Percentiles rank a stretch among this genome's conserved stretches.
phyloP scores from a whole-genome alignment of 2,888 invertebrate genomes.

The Hermaeophaga mercurialis region DNA sequence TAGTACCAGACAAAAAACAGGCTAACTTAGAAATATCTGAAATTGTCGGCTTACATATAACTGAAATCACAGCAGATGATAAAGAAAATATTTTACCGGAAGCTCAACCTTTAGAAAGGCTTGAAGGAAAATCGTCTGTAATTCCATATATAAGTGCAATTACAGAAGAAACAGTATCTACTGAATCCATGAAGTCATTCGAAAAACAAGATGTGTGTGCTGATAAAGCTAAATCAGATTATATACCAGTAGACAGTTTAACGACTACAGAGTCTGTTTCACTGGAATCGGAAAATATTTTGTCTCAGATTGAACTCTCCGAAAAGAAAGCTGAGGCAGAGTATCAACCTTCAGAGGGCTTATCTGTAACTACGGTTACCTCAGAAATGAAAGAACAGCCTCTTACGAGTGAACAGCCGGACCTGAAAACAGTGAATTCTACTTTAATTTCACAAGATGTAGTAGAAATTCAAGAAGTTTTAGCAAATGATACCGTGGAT shows the following conservation, averaged over 20 bases:
- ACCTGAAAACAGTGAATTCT: conserved; percentile 37
- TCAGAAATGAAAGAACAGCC: conserved; percentile 63
- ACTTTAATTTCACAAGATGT: conserved; percentile 59
- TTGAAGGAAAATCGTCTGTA: conserved; percentile 62
- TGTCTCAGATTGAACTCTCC: conserved; percentile 57
- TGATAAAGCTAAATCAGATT: conserved; percentile 42
- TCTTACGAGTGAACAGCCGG: conserved; percentile 52
- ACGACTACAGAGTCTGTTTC: conserved; percentile 63
- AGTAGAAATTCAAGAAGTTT: conserved; percentile 62
- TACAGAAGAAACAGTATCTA: conserved; percentile 62
- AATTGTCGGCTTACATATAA: conserved; percentile 66
- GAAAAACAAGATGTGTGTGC: conserved; percentile 36
- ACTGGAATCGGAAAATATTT: conserved; percentile 65
- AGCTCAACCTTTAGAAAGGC: conserved; percentile 54
- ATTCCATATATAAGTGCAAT: conserved; percentile 64
- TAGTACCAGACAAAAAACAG: conserved; percentile 62
- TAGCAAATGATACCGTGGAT: conserved; percentile 59
- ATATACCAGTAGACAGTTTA: conserved; percentile 62
- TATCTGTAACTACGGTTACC: conserved; percentile 63
- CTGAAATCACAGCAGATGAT: conserved; percentile 60
- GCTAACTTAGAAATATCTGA: conserved; percentile 61
- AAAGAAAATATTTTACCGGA: conserved; percentile 60
- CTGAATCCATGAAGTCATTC: conserved; percentile 51
- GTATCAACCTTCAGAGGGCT: conserved; percentile 62
- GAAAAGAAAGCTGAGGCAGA: conserved; percentile 59